Conservation (phyloP, 2,113 vertebrate genomes). For the Aegotheles bennettii region DNA sequence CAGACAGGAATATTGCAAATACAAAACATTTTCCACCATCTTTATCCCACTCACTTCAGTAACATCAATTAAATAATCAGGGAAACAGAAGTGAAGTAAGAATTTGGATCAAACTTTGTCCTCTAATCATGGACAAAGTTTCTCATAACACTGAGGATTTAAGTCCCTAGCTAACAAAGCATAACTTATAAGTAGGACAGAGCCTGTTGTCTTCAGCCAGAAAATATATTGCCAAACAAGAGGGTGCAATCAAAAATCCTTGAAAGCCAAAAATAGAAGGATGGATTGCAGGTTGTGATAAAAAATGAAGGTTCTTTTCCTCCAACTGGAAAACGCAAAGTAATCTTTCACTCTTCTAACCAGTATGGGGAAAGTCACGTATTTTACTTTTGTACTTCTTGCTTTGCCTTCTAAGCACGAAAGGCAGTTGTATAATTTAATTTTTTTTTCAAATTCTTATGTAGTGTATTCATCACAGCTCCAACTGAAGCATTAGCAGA, state of each 20-base stretch:
- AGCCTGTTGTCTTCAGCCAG: neutral
- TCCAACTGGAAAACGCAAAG: neutral
- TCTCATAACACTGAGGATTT: neutral
- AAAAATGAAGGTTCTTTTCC: neutral
- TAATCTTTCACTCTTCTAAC: neutral
- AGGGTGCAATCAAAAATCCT: neutral
- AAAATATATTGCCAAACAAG: neutral
- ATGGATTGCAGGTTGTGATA: neutral
- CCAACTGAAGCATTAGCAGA: neutral
- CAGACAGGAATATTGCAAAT: neutral
- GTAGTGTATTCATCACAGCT: neutral
- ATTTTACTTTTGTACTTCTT: neutral
- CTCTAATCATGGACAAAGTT: fast-evolving
- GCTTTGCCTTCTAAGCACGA: neutral
- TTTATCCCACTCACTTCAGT: neutral
- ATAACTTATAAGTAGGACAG: neutral
- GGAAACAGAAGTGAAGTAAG: neutral
- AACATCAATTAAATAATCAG: neutral
- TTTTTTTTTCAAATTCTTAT: neutral
- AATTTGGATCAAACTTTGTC: neutral
- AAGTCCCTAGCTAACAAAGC: neutral
- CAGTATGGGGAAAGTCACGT: neutral
- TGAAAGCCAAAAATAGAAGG: neutral
- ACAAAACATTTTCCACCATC: neutral
- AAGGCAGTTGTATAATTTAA: neutral